Evolutionary conservation across 2,113 vertebrate genomes (phyloP), one percentile per base, ranked within the genome.

Genomic region (Nesoenas mayeri): DNA sequence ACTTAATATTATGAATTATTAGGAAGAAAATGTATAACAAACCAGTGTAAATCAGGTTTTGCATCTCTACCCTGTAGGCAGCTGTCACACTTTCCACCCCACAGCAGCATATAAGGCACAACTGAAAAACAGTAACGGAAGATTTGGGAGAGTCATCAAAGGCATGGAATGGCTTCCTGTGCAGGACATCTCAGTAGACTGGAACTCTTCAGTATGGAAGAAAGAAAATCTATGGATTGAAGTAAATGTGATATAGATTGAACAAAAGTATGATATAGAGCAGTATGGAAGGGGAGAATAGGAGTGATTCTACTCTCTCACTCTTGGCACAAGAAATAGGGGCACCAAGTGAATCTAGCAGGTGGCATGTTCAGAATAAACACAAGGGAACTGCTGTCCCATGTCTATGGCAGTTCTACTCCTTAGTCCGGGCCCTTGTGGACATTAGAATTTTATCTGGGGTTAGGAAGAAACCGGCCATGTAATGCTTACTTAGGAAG

Each of bases 351-450:
- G 38, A 69, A 38, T 38, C 42, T 15, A 8, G 42, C 14, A 56
- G 36, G 44, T 19, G 34, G 15, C 48, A 22, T 0, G 0, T 9
- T 70, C n/a, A 22, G 48, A 77, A 29, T 2, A n/a, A 74, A 36
- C 32, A 5, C 17, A 14, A 54, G 22, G 53, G 28, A 10, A 36
- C 9, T 6, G 0, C 2, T 75, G 66, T 8, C 17, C 17, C 9
- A 2, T 0, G 10, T 8, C 3, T 57, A 10, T 12, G 11, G 29
- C 42, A 20, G 20, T 32, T 69, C 64, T 25, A 5, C n/a, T n/a
- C 36, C 58, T 12, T 0, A 11, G 9, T 38, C 50, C 3, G 0
- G 15, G 15, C 5, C 12, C 0, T 2, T 20, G 54, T 0, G 0
- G 11, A 6, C 31, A 40, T 16, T 3, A 3, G 15, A 29, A 34